Percentiles rank a stretch among this genome's conserved stretches.
phyloP scores from a whole-genome alignment of 2,797 vertebrate species.

The Cynodonichthys magdalenae region DNA sequence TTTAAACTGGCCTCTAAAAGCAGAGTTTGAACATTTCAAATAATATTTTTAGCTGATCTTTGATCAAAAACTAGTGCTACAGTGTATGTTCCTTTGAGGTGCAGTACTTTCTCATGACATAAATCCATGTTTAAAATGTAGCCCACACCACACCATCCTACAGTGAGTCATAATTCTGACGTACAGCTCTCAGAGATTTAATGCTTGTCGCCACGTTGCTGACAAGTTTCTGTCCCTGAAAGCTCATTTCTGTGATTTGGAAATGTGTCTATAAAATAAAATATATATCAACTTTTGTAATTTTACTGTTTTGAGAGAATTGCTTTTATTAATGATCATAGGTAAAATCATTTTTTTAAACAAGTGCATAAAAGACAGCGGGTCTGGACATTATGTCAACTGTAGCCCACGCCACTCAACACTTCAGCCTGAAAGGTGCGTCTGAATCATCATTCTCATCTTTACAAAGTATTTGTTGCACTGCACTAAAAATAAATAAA shows the following conservation, averaged over 20 bases:
- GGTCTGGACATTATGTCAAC: background rate
- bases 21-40: no score
- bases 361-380: background rate
- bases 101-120: conserved; percentile 3
- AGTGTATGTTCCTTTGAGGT: background rate
- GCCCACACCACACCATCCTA: conserved; percentile 11
- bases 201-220: conserved; percentile 21
- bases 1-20: background rate
- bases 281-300: conserved; percentile 1
- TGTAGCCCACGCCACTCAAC: background rate
- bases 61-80: no score
- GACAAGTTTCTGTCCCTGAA: conserved; percentile 17
- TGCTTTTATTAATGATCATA: background rate
- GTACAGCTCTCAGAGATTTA: conserved; percentile 41
- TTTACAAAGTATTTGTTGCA: background rate
- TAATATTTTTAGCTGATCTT: no score
- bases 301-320: background rate
- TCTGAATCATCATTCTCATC: conserved; percentile 3
- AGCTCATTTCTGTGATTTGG: background rate
- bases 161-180: conserved; percentile 53
- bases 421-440: conserved; percentile 1
- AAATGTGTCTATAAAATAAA: conserved; percentile 1
- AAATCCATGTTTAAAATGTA: conserved; percentile 6
- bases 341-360: background rate
- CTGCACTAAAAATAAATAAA: background rate